Percentiles rank a stretch among this genome's conserved stretches.
Evolutionary conservation across 1,140 invertebrate species (phyloP).

Genomic region (Caerostris extrusa): DNA sequence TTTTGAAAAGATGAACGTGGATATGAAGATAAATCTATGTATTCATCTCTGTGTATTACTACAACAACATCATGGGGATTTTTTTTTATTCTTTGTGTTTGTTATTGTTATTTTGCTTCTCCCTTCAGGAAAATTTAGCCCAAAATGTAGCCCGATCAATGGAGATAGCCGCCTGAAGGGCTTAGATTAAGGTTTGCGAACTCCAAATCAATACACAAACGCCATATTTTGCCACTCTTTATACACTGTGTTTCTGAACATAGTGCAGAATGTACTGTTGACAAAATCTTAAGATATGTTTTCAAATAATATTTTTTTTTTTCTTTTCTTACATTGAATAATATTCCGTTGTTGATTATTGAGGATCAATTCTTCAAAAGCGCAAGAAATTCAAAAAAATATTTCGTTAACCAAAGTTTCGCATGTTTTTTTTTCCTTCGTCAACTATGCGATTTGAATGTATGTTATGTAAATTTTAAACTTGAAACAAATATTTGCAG

Average conservation of each 20-base stretch:
- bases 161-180: slow-evolving; percentile 52
- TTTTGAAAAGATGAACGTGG: not conserved
- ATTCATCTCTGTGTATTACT: slow-evolving; percentile 16
- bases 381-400: too few species aligned
- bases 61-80: not conserved
- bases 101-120: slow-evolving; percentile 52
- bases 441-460: too few species aligned
- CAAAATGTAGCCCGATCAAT: slow-evolving; percentile 67
- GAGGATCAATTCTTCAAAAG: too few species aligned
- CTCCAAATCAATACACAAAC: not conserved
- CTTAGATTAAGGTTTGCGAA: slow-evolving; percentile 62
- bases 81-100: not conserved
- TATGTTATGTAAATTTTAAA: too few species aligned
- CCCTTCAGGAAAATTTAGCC: slow-evolving; percentile 63
- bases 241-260: not conserved
- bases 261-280: not conserved
- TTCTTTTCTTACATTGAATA: too few species aligned
- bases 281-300: too few species aligned
- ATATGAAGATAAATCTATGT: slow-evolving; percentile 16
- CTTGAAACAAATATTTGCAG: too few species aligned
- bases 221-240: slow-evolving; percentile 37
- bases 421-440: too few species aligned
- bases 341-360: too few species aligned
- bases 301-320: too few species aligned
- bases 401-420: too few species aligned